A percentile compares a stretch with the other conserved stretches of the same genome.
Evolutionary conservation across 2,888 invertebrate genomes (phyloP).

Genomic region (Metalampra italica): DNA sequence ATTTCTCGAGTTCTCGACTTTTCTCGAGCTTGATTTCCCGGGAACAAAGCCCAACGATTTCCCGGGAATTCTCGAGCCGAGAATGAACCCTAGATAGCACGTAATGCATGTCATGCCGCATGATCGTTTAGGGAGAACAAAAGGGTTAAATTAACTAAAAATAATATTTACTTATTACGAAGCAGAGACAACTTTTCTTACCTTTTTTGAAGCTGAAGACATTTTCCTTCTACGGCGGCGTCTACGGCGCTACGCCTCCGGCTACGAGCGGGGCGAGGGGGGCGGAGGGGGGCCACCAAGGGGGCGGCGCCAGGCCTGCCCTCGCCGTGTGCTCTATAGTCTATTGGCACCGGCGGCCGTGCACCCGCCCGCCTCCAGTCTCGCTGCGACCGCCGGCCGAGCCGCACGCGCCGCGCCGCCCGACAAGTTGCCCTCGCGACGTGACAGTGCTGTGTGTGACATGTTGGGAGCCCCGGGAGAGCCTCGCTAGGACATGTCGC

Average conservation of each 20-base stretch:
- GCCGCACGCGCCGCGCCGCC: slow-evolving; percentile 26
- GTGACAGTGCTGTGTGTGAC: slow-evolving; percentile 46
- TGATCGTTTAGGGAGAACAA: too few relatives aligned
- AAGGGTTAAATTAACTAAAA: too few relatives aligned
- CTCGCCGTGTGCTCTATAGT: slow-evolving; percentile 12
- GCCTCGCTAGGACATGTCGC: slow-evolving; percentile 84
- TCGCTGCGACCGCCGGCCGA: slow-evolving; percentile 37
- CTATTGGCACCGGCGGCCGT: background rate
- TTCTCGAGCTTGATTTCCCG: too few relatives aligned
- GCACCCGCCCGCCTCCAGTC: slow-evolving; percentile 34
- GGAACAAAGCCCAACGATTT: too few relatives aligned
- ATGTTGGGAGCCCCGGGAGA: slow-evolving; percentile 40
- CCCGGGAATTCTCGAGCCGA: too few relatives aligned
- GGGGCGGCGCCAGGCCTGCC: slow-evolving; percentile 44
- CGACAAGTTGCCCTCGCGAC: too few relatives aligned
- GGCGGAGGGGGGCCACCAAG: slow-evolving; percentile 18
- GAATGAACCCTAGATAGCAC: too few relatives aligned
- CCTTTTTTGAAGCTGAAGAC: too few relatives aligned
- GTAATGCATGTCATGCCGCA: too few relatives aligned
- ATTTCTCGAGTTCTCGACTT: too few relatives aligned
- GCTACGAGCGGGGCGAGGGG: slow-evolving; percentile 25
- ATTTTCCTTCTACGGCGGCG: background rate
- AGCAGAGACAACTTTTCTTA: too few relatives aligned
- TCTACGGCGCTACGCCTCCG: slow-evolving; percentile 26
- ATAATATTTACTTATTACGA: too few relatives aligned